Conservation (phyloP, 1,140 invertebrate genomes). For the Chlorops oryzae region DNA sequence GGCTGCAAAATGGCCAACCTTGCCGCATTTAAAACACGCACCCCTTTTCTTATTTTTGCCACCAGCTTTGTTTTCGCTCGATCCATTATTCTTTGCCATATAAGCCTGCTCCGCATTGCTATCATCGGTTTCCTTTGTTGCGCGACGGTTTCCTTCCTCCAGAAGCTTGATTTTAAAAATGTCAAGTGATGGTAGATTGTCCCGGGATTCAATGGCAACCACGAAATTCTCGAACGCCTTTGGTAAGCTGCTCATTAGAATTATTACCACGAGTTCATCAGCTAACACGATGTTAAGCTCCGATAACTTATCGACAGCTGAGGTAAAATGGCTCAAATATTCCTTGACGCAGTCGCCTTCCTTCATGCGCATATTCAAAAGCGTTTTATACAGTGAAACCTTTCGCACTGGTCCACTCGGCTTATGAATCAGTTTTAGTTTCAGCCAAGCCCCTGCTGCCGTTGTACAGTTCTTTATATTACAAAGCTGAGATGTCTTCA, state of each 20-base stretch:
- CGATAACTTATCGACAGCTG: constrained; percentile 10
- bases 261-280: constrained; percentile 13
- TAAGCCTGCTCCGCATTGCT: background rate
- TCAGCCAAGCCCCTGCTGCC: constrained; percentile 7
- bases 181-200: constrained; percentile 7
- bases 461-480: constrained; percentile 10
- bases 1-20: background rate
- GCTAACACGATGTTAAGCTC: constrained; percentile 11
- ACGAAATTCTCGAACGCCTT: constrained; percentile 15
- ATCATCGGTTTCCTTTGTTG: background rate
- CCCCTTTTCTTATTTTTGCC: background rate
- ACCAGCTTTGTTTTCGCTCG: background rate
- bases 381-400: constrained; percentile 11
- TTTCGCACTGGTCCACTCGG: constrained; percentile 13
- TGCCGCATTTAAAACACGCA: background rate
- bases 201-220: constrained; percentile 14
- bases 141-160: constrained; percentile 11
- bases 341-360: background rate
- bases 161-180: constrained; percentile 9
- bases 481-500: constrained; percentile 6
- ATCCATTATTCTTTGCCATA: background rate
- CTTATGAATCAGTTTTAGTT: constrained; percentile 4
- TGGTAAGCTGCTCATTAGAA: constrained; percentile 5
- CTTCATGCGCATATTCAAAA: constrained; percentile 6
- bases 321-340: constrained; percentile 8